Evolutionary conservation across 2,888 invertebrate genomes (phyloP), one percentile per base, ranked within the genome.

Genomic region (Augochlorella aurata): DNA sequence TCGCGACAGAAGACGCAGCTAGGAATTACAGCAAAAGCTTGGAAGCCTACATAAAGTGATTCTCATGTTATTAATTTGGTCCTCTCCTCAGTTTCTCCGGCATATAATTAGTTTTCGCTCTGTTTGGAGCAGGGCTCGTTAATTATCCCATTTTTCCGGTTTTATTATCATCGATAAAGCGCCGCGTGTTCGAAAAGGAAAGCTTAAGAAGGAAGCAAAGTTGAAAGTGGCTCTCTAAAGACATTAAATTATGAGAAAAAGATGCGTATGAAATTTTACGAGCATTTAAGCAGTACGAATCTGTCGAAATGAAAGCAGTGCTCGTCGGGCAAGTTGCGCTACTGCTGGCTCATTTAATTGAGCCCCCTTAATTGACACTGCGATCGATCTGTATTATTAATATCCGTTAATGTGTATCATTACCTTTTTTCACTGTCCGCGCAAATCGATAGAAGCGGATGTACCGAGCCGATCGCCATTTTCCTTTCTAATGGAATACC

Each of bases 401-500:
- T 52, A 54, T 52, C 24, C 8, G 1, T 66, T 66, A 21, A 24
- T 49, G 14, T 18, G 21, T 29, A 49, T 49, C 18, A 68, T 50
- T 63, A 69, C 4, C 21, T 14, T 2, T 52, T 14, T 9, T 44
- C 2, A n/a, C 65, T n/a, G 54, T n/a, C 0, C 44, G 45, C 50
- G 63, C n/a, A 65, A 67, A 67, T 70, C 63, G 82, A 82, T 77
- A 74, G 58, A 73, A 71, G 45, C 80, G 79, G 77, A 80, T 76
- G 65, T 85, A 82, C 80, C 68, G 74, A 82, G 76, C 47, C 38
- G 38, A 9, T 61, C 16, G 76, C 74, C 50, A 71, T 81, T 85
- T 84, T 68, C 77, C 82, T 82, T 84, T 79, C 79, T 70, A 85
- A 82, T 82, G 81, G 67, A 88, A 84, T 88, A 63, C 78, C 70